Percentiles rank a stretch among this genome's conserved stretches.
These are phyloP conservation scores for Clarias magur DNA, from an alignment of 2,113 vertebrate genomes.

Conservation along the genomic window DNA sequence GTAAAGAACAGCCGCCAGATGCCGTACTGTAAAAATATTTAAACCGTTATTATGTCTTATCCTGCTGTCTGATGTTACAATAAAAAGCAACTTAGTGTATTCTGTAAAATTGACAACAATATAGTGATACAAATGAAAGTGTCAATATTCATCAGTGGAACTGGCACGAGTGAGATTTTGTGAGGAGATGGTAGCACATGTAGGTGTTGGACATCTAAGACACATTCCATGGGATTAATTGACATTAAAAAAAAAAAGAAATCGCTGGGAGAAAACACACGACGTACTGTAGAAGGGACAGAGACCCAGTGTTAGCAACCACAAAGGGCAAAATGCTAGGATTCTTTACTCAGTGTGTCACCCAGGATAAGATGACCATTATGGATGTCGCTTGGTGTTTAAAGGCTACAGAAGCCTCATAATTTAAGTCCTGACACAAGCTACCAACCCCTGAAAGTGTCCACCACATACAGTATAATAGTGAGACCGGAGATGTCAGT, in stretches of 20 bases:
- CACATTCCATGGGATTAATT: conserved; percentile 12
- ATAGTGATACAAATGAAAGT: neutral
- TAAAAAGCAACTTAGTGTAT: neutral
- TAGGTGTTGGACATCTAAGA: neutral
- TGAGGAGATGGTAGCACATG: neutral
- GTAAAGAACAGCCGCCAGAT: conserved; percentile 1
- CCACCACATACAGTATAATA: conserved; percentile 31
- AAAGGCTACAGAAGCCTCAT: conserved; percentile 27
- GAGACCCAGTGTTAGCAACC: conserved; percentile 11
- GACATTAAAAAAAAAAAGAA: neutral
- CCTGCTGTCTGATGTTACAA: neutral
- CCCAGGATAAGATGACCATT: conserved; percentile 45
- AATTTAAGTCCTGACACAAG: conserved; percentile 42
- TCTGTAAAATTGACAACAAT: neutral
- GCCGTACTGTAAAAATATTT: conserved; percentile 9
- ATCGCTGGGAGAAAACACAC: neutral
- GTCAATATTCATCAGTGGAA: neutral
- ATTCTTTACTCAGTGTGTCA: conserved; percentile 35
- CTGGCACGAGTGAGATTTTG: neutral
- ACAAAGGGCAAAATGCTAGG: conserved; percentile 43
- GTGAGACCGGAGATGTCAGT: conserved; percentile 37
- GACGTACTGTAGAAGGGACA: neutral
- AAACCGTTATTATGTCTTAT: neutral
- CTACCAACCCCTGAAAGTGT: conserved; percentile 46
- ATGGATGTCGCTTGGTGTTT: conserved; percentile 25